These are phyloP conservation scores for Notothenia rossii DNA, from an alignment of 2,113 vertebrate genomes.

Conservation along the genomic window DNA sequence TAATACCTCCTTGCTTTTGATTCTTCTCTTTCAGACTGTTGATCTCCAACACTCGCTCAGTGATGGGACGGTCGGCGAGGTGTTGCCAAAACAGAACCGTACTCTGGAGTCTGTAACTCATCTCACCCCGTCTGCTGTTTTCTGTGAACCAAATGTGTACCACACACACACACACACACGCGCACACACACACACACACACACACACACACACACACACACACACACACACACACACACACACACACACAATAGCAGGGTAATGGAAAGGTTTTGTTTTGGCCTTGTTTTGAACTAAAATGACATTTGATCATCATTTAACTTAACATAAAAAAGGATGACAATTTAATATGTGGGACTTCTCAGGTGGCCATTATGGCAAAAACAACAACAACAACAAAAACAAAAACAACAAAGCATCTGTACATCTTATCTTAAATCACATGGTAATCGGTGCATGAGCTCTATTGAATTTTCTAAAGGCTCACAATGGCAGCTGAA, in stretches of 20 bases:
- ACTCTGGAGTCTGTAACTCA: conserved; percentile 55
- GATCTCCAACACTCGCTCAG: conserved; percentile 40
- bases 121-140: conserved; percentile 68
- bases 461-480: conserved; percentile 12
- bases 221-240: conserved; percentile 62
- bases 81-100: conserved; percentile 66
- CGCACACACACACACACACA: no score
- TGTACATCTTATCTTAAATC: conserved; percentile 24
- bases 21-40: conserved; percentile 75
- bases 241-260: conserved; percentile 33
- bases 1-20: conserved; percentile 16
- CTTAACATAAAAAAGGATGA: conserved; percentile 36
- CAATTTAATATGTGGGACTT: conserved; percentile 16
- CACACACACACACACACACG: conserved; percentile 2
- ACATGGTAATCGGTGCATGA: conserved; percentile 17
- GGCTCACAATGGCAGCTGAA: conserved; percentile 25
- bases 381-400: conserved; percentile 7
- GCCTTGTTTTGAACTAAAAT: conserved; percentile 46
- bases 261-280: conserved; percentile 29
- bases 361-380: conserved; percentile 25
- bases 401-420: not conserved
- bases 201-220: not conserved
- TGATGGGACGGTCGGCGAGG: conserved; percentile 32
- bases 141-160: conserved; percentile 82
- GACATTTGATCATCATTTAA: conserved; percentile 61